These are phyloP conservation scores for Atta colombica DNA, from an alignment of 1,140 invertebrate species.

Conservation along the genomic window DNA sequence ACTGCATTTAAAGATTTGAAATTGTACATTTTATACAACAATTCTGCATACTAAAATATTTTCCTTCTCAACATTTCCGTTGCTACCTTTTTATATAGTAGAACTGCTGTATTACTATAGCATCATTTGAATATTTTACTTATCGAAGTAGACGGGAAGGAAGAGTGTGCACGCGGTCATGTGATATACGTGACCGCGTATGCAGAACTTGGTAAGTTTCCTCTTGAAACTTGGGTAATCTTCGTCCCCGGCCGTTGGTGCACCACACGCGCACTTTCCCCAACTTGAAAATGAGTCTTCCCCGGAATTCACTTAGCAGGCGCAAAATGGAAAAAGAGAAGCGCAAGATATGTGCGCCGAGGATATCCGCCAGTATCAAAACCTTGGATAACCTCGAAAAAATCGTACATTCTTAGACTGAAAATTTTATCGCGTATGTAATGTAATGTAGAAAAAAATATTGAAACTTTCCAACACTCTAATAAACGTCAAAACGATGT, in stretches of 20 bases:
- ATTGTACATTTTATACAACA: background rate
- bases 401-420: background rate
- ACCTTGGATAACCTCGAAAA: background rate
- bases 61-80: too few relatives aligned
- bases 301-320: constrained; percentile 48
- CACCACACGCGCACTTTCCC: constrained; percentile 48
- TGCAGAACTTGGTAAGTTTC: constrained; percentile 55
- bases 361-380: background rate
- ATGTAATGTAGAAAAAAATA: too few relatives aligned
- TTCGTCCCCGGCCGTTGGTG: constrained; percentile 37
- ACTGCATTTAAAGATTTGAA: constrained; percentile 12
- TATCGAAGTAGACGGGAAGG: background rate
- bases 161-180: constrained; percentile 31
- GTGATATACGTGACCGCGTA: constrained; percentile 45
- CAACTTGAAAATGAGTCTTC: constrained; percentile 60
- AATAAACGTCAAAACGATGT: background rate
- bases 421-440: background rate
- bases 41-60: constrained; percentile 6
- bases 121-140: constrained; percentile 57
- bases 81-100: background rate
- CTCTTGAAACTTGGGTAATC: constrained; percentile 59
- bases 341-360: constrained; percentile 30
- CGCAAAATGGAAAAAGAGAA: constrained; percentile 46
- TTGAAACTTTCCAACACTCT: background rate
- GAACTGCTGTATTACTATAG: constrained; percentile 22